Evolutionary conservation across 2,113 vertebrate genomes (phyloP).

Genomic region (Capra hircus): DNA sequence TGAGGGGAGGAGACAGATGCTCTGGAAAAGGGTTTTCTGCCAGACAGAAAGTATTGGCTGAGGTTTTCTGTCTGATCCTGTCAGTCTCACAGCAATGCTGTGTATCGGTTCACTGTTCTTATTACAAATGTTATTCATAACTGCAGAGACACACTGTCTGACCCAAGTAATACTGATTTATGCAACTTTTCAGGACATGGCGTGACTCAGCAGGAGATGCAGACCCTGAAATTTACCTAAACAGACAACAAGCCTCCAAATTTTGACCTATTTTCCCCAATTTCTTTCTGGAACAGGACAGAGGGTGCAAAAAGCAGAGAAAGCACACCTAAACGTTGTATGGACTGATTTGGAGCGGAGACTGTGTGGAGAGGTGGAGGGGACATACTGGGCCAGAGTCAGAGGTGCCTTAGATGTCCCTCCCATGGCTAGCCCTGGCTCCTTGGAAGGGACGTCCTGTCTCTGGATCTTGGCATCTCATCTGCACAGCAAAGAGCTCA

Average conservation of each 20-base stretch:
- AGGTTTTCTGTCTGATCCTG: conserved; percentile 22
- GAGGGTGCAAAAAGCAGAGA: background rate
- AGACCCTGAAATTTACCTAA: conserved; percentile 36
- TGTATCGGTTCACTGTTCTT: conserved; percentile 63
- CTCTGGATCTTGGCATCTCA: background rate
- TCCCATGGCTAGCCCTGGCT: background rate
- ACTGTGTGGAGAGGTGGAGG: background rate
- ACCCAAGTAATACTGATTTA: conserved; percentile 59
- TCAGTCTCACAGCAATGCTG: conserved; percentile 42
- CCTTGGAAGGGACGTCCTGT: background rate
- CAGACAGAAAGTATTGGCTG: conserved; percentile 65
- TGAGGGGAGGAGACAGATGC: background rate
- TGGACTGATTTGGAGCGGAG: background rate
- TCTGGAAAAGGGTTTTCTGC: conserved; percentile 57
- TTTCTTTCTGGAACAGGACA: background rate
- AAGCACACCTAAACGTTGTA: background rate
- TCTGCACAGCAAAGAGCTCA: background rate
- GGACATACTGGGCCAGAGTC: background rate
- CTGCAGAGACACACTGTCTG: conserved; percentile 65
- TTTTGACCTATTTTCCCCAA: background rate
- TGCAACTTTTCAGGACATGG: conserved; percentile 21
- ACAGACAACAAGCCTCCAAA: background rate
- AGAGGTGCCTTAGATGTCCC: background rate
- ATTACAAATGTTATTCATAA: conserved; percentile 59
- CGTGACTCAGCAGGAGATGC: conserved; percentile 13